Evolutionary conservation across 2,113 vertebrate species (phyloP).

Genomic region (Tragelaphus scriptus): DNA sequence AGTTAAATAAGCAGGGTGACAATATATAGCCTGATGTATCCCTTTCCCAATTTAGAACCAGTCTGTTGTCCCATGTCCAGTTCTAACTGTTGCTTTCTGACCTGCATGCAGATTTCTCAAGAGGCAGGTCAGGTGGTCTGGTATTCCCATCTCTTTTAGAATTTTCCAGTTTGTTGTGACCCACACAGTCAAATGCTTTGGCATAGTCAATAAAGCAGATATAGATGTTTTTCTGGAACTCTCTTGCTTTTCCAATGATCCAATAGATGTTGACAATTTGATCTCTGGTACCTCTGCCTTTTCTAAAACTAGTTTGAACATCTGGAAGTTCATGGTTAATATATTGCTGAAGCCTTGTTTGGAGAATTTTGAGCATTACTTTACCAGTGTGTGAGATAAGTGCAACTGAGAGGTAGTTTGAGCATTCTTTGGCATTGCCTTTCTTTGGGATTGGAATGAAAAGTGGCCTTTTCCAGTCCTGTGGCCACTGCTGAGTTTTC

Average conservation of each 20-base stretch:
- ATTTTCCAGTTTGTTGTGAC: neutral
- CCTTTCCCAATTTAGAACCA: neutral
- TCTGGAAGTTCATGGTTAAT: rapidly evolving
- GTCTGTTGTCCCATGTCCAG: neutral
- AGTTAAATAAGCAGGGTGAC: neutral
- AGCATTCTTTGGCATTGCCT: neutral
- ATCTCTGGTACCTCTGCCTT: neutral
- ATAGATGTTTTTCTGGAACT: neutral
- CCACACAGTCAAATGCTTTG: neutral
- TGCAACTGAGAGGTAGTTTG: neutral
- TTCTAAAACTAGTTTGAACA: neutral
- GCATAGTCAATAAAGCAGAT: neutral
- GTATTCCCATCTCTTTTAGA: neutral
- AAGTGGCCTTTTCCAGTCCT: neutral
- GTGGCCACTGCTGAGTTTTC: neutral
- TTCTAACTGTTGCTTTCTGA: neutral
- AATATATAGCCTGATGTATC: neutral
- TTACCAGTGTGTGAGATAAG: neutral
- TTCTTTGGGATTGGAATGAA: neutral
- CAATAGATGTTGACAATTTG: neutral
- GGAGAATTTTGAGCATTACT: neutral
- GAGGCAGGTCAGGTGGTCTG: neutral
- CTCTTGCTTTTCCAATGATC: neutral
- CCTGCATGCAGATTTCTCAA: neutral
- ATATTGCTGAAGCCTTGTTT: neutral